These are phyloP conservation scores for Pollenia amentaria DNA, from an alignment of 2,888 invertebrate species.

Conservation along the genomic window DNA sequence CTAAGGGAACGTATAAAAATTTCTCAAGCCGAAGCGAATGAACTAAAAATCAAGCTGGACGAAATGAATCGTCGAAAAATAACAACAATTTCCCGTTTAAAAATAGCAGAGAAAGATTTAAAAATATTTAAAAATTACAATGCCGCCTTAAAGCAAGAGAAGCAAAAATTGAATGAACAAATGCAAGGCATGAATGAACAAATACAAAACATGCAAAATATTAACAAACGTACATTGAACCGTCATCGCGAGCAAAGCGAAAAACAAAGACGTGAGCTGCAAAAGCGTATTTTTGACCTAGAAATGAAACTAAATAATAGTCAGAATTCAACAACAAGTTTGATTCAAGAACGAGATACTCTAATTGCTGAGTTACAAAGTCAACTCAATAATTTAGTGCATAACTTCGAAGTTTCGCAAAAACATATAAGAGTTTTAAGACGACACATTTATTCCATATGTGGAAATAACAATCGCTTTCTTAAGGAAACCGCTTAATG, in stretches of 20 bases:
- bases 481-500: too few species aligned
- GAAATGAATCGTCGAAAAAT: conserved; percentile 80
- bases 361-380: conserved; percentile 82
- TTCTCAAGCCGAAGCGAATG: conserved; percentile 78
- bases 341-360: conserved; percentile 83
- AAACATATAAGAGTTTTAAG: conserved; percentile 83
- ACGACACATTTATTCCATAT: conserved; percentile 82
- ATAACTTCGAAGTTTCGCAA: conserved; percentile 84
- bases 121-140: conserved; percentile 83
- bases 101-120: conserved; percentile 80
- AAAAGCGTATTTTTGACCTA: conserved; percentile 82
- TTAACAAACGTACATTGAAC: conserved; percentile 80
- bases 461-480: conserved; percentile 73
- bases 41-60: conserved; percentile 80
- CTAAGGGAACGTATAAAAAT: conserved; percentile 79
- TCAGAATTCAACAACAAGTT: conserved; percentile 81
- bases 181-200: conserved; percentile 78
- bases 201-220: conserved; percentile 79
- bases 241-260: conserved; percentile 83
- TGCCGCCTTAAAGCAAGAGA: conserved; percentile 80
- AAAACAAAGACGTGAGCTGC: conserved; percentile 81
- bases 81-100: conserved; percentile 79
- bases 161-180: conserved; percentile 79
- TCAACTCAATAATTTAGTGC: conserved; percentile 82
- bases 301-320: conserved; percentile 83